Evolutionary conservation across 1,140 invertebrate species (phyloP).

Genomic region (Doryteuthis pealeii): DNA sequence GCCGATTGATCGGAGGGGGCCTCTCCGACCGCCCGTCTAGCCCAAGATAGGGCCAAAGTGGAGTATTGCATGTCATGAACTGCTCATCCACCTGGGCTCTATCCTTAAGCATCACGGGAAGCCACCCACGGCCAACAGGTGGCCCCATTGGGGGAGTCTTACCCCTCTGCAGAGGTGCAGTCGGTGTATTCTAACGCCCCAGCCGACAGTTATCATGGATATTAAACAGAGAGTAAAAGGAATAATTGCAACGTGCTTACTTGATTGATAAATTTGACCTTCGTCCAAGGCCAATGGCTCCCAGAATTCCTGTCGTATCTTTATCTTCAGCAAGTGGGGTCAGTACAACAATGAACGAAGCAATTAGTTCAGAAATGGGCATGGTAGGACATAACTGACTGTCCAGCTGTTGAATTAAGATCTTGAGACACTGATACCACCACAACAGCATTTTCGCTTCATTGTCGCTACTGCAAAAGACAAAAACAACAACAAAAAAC

Average conservation of each 20-base stretch:
- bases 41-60: too few relatives aligned
- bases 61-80: too few relatives aligned
- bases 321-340: constrained; percentile 66
- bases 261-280: constrained; percentile 64
- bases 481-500: constrained; percentile 17
- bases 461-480: constrained; percentile 61
- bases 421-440: constrained; percentile 65
- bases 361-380: constrained; percentile 60
- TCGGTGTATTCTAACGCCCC: too few relatives aligned
- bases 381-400: constrained; percentile 52
- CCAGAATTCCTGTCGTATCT: constrained; percentile 66
- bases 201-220: too few relatives aligned
- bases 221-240: too few relatives aligned
- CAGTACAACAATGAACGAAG: constrained; percentile 61
- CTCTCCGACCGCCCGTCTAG: too few relatives aligned
- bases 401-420: constrained; percentile 63
- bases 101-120: too few relatives aligned
- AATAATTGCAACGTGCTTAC: constrained; percentile 52
- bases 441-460: constrained; percentile 68
- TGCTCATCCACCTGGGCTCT: too few relatives aligned
- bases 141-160: too few relatives aligned
- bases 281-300: constrained; percentile 69
- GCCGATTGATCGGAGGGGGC: too few relatives aligned
- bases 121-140: too few relatives aligned
- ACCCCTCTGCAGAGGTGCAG: too few relatives aligned